Evolutionary conservation across 2,888 invertebrate species (phyloP), one percentile per base, ranked within the genome.

Genomic region (Creontiades dilutus): DNA sequence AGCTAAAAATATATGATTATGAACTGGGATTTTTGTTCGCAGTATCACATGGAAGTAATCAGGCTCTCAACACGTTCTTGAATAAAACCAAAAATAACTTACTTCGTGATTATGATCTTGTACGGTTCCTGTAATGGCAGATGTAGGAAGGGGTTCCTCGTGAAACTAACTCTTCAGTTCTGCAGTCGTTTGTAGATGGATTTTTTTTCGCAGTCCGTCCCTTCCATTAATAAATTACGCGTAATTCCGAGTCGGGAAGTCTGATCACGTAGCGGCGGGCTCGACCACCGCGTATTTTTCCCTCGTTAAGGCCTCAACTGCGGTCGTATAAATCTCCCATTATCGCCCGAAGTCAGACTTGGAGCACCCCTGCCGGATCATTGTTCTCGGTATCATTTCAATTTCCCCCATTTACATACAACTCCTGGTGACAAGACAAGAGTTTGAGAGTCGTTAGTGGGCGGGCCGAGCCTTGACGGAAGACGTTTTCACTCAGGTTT

Each of bases 271-370:
- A 68, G 68, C 23, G 68, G 68, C 68, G 27, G 68, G 12, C 68
- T 11, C 68, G 68, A 23, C 68, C 68, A 23, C 68, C 27, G 23
- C 68, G 68, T 68, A 68, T 68, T 68, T 68, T 61, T 68, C 19
- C 68, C 68, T 68, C 68, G 68, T 68, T 68, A 68, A 61, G 61
- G 68, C 27, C 23, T 23, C 68, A 68, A 23, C 68, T 23, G 3
- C 23, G 68, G 68, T 68, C 68, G 23, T 68, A 68, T 68, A 57
- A 57, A 68, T 68, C 68, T 68, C 68, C 68, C 23, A 68, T 68
- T 68, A 68, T 19, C 68, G n/a, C 19, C 52, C 13, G 52, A 52
- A n/a, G 52, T 68, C 13, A 11, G 27, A 68, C 7, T 68, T 68
- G 68, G 27, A 5, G 68, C 19, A 68, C 23, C 27, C 68, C 23